Conservation (phyloP, 2,888 invertebrate species). For the Rotaria magnacalcarata region DNA sequence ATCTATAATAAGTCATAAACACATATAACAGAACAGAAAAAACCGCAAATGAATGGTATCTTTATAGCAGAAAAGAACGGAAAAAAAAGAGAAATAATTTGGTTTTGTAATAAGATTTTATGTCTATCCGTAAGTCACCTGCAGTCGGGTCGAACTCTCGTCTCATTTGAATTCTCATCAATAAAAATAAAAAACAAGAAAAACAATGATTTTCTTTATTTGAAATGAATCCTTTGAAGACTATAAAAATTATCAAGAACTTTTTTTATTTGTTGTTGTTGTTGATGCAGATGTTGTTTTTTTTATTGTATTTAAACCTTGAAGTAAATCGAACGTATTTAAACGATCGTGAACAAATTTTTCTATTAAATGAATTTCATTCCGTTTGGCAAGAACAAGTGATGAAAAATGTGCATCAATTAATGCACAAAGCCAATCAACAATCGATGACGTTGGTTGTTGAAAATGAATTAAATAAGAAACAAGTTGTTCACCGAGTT, state of each 20-base stretch:
- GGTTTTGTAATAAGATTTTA: slow-evolving; percentile 3
- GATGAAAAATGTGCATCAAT: slow-evolving; percentile 4
- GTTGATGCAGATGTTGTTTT: neutral
- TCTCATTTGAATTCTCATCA: neutral
- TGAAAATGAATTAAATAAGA: neutral
- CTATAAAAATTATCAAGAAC: neutral
- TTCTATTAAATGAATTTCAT: neutral
- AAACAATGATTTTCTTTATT: neutral
- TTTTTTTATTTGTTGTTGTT: neutral
- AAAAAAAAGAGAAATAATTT: neutral
- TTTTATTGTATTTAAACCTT: neutral
- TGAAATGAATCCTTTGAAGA: neutral
- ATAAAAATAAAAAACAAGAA: neutral
- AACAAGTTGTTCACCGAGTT: neutral
- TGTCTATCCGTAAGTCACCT: slow-evolving; percentile 20
- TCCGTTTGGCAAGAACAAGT: neutral
- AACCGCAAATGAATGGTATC: slow-evolving; percentile 8
- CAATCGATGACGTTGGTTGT: neutral
- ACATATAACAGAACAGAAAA: neutral
- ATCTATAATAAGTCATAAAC: neutral
- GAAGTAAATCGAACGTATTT: neutral
- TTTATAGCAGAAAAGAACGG: neutral
- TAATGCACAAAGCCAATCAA: slow-evolving; percentile 1
- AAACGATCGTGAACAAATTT: slow-evolving; percentile 1
- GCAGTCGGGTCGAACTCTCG: neutral